phyloP scores from a whole-genome alignment of 2,888 invertebrate genomes.

The Macrostomum cliftonense region DNA sequence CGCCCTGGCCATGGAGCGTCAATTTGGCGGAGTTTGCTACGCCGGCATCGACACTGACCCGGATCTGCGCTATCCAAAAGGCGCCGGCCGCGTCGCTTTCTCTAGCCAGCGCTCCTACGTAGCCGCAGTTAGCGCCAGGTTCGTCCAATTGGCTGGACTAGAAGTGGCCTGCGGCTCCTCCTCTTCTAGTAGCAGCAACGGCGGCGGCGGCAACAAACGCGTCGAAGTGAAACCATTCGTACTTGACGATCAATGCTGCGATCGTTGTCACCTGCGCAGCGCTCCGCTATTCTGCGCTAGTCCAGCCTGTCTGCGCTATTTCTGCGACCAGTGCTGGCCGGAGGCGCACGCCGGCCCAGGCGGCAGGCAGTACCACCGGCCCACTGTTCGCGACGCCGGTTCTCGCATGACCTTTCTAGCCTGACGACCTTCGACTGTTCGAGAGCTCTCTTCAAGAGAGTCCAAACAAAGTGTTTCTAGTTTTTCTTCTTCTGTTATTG shows the following conservation, averaged over 20 bases:
- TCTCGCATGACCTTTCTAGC: slow-evolving; percentile 87
- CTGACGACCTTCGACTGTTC: slow-evolving; percentile 43
- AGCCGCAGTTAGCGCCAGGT: slow-evolving; percentile 88
- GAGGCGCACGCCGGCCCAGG: slow-evolving; percentile 87
- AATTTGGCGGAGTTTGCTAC: slow-evolving; percentile 95
- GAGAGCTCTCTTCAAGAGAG: too few relatives aligned
- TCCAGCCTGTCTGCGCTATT: slow-evolving; percentile 96
- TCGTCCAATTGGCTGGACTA: slow-evolving; percentile 90
- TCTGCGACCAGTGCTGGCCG: slow-evolving; percentile 98
- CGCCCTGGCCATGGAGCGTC: slow-evolving; percentile 93
- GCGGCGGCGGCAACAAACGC: slow-evolving; percentile 84
- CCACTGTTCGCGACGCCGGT: slow-evolving; percentile 85
- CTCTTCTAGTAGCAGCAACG: too few relatives aligned
- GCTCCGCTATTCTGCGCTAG: slow-evolving; percentile 99
- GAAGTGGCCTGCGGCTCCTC: slow-evolving; percentile 64
- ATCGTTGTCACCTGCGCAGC: slow-evolving; percentile 95
- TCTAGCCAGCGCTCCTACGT: slow-evolving; percentile 96
- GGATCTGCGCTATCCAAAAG: slow-evolving; percentile 93
- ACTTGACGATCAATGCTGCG: slow-evolving; percentile 97
- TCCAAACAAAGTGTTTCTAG: too few relatives aligned
- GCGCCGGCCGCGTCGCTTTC: slow-evolving; percentile 92
- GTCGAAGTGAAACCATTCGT: slow-evolving; percentile 97
- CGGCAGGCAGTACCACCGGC: slow-evolving; percentile 94
- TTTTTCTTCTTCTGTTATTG: too few relatives aligned
- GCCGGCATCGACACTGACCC: slow-evolving; percentile 98